A percentile compares a stretch with the other conserved stretches of the same genome.
Conservation (phyloP, 2,888 invertebrate genomes). For the Cephus pulcher region DNA sequence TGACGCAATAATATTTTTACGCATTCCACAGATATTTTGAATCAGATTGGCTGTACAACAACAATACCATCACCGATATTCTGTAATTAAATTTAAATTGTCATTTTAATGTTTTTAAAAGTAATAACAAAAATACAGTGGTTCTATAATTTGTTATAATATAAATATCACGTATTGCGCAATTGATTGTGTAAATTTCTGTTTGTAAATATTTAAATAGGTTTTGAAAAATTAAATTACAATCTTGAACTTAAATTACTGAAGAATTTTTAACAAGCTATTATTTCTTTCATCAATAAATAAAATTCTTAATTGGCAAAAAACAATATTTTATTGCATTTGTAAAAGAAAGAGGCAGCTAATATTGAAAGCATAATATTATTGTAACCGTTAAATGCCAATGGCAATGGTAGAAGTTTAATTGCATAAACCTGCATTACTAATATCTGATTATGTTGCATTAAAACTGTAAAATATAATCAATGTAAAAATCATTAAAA, state of each 20-base stretch:
- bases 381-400: background rate
- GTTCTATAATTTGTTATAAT: too few species aligned
- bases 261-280: background rate
- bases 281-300: background rate
- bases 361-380: background rate
- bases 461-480: background rate
- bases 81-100: too few species aligned
- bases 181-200: background rate
- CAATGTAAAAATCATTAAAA: background rate
- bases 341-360: background rate
- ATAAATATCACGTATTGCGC: background rate
- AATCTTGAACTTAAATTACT: background rate
- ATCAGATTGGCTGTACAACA: background rate
- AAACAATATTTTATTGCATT: background rate
- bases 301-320: background rate
- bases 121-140: too few species aligned
- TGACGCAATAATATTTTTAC: background rate
- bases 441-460: background rate
- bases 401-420: background rate
- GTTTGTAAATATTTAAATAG: background rate
- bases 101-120: too few species aligned
- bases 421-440: background rate
- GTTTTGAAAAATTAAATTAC: background rate
- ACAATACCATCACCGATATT: too few species aligned
- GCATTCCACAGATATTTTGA: background rate